Base-by-base conservation (phyloP, 64 coral and sea anemone species). In the Pocillopora verrucosa region DNA sequence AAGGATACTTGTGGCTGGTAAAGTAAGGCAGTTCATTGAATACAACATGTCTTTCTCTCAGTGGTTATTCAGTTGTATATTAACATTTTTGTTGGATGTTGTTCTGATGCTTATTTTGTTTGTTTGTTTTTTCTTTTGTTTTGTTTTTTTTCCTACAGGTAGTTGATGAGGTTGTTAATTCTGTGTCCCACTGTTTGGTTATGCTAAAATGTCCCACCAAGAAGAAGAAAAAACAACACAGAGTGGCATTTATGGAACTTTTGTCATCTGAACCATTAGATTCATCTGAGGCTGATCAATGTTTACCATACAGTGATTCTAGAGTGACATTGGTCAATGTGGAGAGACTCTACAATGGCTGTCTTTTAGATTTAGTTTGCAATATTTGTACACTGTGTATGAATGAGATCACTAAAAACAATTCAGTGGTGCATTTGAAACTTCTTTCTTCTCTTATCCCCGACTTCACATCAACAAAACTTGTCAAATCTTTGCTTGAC, bases 401-500 rank as follows among this genome's bases (percentile, higher is more conserved):
- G 60, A 68, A 80, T 36, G 58, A 93, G 68, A 73, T 73, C 38
- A 24, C 73, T 72, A 60, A 87, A 35, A 57, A 74, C 19, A 82
- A 75, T 77, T 91, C 89, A 20, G 22, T 78, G 26, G 16, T 74
- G n/a, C 86, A 96, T 79, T 68, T 92, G 11, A 88, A 17, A 65
- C 76, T 97, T 58, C 76, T 97, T 12, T 97, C 95, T 41, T 56
- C 36, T 4, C 80, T 97, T 76, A 81, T 92, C 20, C 91, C 89
- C 13, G 70, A 90, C 51, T 97, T 97, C 84, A 59, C 87, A 74
- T 93, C 91, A 24, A 74, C 79, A 61, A 56, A 84, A 70, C 63
- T 96, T 26, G 17, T 93, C 59, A 58, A 45, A 83, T 80, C 34
- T 13, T 88, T 94, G 83, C 57, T 92, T 65, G 80, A 60, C 0